phyloP scores from a whole-genome alignment of 2,888 invertebrate species.

The Nephrotoma guestfalica region DNA sequence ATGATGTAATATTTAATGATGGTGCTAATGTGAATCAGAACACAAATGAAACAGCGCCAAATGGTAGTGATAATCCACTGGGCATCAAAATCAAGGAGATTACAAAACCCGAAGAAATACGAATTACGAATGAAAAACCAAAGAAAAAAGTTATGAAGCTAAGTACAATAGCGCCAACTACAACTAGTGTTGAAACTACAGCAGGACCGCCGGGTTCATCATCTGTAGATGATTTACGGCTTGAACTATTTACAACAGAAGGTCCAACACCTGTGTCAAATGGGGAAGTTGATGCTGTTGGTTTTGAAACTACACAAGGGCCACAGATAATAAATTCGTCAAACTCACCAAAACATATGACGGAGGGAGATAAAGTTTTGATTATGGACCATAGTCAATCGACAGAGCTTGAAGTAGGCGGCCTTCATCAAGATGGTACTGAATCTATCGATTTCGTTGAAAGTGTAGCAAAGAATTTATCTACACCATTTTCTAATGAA shows the following conservation, averaged over 20 bases:
- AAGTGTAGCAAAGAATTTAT: background rate
- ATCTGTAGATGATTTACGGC: background rate
- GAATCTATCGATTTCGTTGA: background rate
- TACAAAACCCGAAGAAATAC: constrained; percentile 29
- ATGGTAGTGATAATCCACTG: constrained; percentile 18
- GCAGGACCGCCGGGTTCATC: background rate
- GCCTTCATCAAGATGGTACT: constrained; percentile 28
- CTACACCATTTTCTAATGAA: background rate
- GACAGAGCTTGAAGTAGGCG: constrained; percentile 34
- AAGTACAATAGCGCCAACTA: background rate
- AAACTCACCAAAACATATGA: background rate
- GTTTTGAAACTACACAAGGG: background rate
- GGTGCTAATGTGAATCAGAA: background rate
- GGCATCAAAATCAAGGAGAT: constrained; percentile 31
- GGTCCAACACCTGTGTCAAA: background rate
- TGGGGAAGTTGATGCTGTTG: background rate
- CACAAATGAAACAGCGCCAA: background rate
- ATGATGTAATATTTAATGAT: background rate
- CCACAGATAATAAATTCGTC: background rate
- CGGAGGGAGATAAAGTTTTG: constrained; percentile 12
- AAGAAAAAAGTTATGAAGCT: constrained; percentile 13
- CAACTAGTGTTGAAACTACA: background rate
- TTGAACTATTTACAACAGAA: background rate
- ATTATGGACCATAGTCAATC: constrained; percentile 13
- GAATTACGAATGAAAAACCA: constrained; percentile 25